Evolutionary conservation across 2,797 vertebrate genomes (phyloP).

Genomic region (Helostoma temminkii): DNA sequence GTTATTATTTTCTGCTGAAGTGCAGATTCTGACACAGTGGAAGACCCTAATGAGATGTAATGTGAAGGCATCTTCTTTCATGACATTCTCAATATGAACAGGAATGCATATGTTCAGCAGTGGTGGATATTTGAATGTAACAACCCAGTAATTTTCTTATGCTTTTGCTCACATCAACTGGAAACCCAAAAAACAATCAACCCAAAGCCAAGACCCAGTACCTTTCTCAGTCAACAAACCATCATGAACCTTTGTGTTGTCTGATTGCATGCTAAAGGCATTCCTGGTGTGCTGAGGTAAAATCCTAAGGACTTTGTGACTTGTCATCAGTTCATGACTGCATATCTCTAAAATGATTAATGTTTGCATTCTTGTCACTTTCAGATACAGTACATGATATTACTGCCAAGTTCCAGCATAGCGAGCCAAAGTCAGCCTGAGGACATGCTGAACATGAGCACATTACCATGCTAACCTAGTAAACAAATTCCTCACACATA

Average conservation of each 20-base stretch:
- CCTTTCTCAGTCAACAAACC: slow-evolving; percentile 27
- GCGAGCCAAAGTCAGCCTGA: no score
- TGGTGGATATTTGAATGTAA: slow-evolving; percentile 47
- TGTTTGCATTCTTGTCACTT: not conserved
- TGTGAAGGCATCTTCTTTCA: slow-evolving; percentile 61
- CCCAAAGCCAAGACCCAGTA: slow-evolving; percentile 36
- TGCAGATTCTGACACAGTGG: slow-evolving; percentile 66
- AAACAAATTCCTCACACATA: no score
- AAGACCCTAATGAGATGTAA: slow-evolving; percentile 53
- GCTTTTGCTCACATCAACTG: slow-evolving; percentile 28
- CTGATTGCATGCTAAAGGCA: no score
- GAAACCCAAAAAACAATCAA: slow-evolving; percentile 36
- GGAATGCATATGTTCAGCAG: slow-evolving; percentile 63
- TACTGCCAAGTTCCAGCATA: no score
- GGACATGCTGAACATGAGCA: no score
- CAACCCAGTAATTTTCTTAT: slow-evolving; percentile 62
- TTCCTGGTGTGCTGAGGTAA: no score
- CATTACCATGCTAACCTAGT: no score
- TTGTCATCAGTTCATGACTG: not conserved
- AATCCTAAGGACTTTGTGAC: not conserved
- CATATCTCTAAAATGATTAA: not conserved
- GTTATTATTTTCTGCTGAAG: slow-evolving; percentile 77
- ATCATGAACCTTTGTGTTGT: no score
- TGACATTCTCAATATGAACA: slow-evolving; percentile 63
- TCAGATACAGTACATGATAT: not conserved